A percentile compares a stretch with the other conserved stretches of the same genome.
Conservation (phyloP, 2,113 vertebrate genomes). For the Phodopus roborovskii region DNA sequence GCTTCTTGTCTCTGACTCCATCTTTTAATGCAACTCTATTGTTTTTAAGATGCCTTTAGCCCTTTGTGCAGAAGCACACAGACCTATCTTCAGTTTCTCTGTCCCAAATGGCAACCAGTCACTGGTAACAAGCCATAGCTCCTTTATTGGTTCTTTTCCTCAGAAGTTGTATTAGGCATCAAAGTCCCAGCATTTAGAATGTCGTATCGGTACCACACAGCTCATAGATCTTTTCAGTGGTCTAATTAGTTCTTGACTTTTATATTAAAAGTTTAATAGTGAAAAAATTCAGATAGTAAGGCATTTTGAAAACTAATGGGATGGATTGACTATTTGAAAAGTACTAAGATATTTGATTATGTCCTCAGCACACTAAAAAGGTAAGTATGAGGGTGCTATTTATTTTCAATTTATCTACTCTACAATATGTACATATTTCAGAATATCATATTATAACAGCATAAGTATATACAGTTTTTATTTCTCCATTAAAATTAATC, state of each 20-base stretch:
- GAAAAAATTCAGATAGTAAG: conserved; percentile 43
- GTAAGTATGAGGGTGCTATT: not conserved
- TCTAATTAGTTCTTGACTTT: conserved; percentile 36
- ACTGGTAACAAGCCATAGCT: not conserved
- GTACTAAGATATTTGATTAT: not conserved
- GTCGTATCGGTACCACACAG: not conserved
- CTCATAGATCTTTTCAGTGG: conserved; percentile 35
- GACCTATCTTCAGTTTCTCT: not conserved
- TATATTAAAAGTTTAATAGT: conserved; percentile 16
- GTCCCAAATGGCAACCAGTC: not conserved
- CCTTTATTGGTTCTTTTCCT: not conserved
- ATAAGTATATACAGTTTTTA: not conserved
- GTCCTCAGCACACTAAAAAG: not conserved
- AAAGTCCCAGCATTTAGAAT: conserved; percentile 24
- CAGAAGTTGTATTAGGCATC: not conserved
- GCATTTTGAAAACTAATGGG: conserved; percentile 19
- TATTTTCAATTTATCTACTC: not conserved
- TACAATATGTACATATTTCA: not conserved
- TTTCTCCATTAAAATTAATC: not conserved
- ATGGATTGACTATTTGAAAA: not conserved
- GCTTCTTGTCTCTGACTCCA: not conserved
- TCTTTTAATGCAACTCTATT: not conserved
- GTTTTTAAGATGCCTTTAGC: conserved; percentile 2
- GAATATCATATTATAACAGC: not conserved
- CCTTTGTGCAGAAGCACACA: not conserved